phyloP scores from a whole-genome alignment of 1,140 invertebrate species.

The Physella acuta region DNA sequence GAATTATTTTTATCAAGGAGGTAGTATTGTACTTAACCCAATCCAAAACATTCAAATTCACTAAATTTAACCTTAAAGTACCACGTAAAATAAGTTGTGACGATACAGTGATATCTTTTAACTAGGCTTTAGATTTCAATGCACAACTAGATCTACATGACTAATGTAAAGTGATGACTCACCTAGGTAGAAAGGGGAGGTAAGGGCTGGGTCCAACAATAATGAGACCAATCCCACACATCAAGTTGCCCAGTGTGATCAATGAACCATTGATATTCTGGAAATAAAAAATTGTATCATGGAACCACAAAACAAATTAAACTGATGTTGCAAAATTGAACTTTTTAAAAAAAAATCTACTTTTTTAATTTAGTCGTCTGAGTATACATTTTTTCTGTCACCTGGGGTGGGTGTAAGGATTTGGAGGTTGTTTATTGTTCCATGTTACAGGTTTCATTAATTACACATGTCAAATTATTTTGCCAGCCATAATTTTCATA shows the following conservation, averaged over 20 bases:
- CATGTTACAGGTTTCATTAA: no score
- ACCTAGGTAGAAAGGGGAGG: constrained; percentile 30
- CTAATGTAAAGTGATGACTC: constrained; percentile 24
- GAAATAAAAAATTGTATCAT: constrained; percentile 18
- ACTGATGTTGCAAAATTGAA: background rate
- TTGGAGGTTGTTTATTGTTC: background rate
- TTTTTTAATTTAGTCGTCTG: background rate
- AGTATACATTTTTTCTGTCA: background rate
- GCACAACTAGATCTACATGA: no score
- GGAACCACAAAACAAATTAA: background rate
- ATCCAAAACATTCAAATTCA: background rate
- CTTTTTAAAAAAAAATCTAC: background rate
- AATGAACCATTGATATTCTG: constrained; percentile 23
- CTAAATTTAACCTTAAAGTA: background rate
- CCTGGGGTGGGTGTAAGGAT: background rate
- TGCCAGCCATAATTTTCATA: no score
- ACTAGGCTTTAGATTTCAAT: no score
- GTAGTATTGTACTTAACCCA: background rate
- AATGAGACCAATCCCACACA: constrained; percentile 24
- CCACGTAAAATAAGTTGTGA: background rate
- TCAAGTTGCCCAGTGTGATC: constrained; percentile 33
- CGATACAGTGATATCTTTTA: background rate
- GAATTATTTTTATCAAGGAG: background rate
- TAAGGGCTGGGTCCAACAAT: constrained; percentile 37
- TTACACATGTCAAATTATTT: no score